Conservation (phyloP, 2,113 vertebrate species). For the Fukomys damarensis region DNA sequence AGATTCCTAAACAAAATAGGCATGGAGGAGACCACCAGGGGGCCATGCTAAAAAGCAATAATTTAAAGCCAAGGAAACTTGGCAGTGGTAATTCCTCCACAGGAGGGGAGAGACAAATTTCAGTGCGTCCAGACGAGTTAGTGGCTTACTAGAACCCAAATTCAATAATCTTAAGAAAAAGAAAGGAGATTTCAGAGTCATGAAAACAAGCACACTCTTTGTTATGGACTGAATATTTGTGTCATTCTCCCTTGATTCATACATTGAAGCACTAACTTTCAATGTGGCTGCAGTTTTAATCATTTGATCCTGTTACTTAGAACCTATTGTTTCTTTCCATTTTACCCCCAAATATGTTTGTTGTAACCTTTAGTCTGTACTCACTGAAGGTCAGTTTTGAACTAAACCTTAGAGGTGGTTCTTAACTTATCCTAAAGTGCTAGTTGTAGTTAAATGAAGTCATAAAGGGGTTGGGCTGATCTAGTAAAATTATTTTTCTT, state of each 20-base stretch:
- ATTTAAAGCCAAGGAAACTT: conserved; percentile 65
- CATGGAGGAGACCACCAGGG: conserved; percentile 31
- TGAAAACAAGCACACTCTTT: not conserved
- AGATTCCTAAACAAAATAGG: conserved; percentile 47
- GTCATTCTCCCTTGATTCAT: not conserved
- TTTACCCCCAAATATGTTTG: not conserved
- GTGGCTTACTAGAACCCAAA: conserved; percentile 24
- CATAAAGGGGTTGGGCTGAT: not conserved
- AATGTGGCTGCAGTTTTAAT: not conserved
- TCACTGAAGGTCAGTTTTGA: not conserved
- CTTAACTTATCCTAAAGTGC: not conserved
- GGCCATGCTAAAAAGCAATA: conserved; percentile 4
- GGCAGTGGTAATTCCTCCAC: conserved; percentile 11
- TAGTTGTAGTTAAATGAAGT: not conserved
- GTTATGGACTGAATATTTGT: not conserved
- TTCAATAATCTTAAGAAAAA: not conserved
- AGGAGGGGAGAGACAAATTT: not conserved
- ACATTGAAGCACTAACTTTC: not conserved
- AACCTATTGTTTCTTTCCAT: not conserved
- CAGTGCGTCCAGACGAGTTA: conserved; percentile 38
- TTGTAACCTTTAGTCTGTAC: not conserved
- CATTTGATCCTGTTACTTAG: not conserved
- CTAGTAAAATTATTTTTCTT: not conserved
- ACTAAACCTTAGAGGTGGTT: not conserved
- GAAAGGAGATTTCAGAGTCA: conserved; percentile 15